Conservation (phyloP, 2,797 vertebrate species). For the Lophotriccus pileatus region DNA sequence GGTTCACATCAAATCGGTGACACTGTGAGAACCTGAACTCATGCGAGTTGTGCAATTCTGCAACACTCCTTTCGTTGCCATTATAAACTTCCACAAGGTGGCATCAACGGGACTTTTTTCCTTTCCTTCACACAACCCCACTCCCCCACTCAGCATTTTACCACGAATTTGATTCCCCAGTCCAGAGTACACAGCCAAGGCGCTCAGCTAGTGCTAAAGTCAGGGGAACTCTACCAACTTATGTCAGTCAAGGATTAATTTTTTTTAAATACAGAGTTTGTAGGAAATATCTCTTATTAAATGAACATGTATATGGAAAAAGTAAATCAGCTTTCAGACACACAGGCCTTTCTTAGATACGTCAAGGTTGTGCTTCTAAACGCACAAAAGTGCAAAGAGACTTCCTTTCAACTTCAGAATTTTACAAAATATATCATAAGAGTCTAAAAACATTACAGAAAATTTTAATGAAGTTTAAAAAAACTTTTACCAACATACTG, state of each 20-base stretch:
- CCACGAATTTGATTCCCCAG: fast-evolving
- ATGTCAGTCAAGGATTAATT: neutral
- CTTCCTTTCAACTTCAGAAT: neutral
- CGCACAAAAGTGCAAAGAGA: neutral
- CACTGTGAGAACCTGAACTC: neutral
- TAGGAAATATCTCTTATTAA: neutral
- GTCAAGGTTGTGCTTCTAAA: neutral
- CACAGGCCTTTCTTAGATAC: neutral
- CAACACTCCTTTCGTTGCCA: neutral
- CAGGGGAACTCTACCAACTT: neutral
- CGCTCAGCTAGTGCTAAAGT: neutral
- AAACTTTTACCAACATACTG: neutral
- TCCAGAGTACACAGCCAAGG: neutral
- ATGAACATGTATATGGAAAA: neutral
- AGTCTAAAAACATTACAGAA: neutral
- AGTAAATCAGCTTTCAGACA: neutral
- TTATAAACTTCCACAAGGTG: slow-evolving; percentile 61
- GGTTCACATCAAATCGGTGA: fast-evolving
- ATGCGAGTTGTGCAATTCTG: fast-evolving
- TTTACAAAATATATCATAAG: fast-evolving
- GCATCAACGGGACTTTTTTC: slow-evolving; percentile 18
- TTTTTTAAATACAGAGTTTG: neutral
- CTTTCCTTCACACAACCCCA: neutral
- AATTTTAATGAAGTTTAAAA: fast-evolving
- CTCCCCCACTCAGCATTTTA: fast-evolving